Evolutionary conservation across 2,797 vertebrate species (phyloP), one percentile per base, ranked within the genome.

Genomic region (Amphiprion clarkii): DNA sequence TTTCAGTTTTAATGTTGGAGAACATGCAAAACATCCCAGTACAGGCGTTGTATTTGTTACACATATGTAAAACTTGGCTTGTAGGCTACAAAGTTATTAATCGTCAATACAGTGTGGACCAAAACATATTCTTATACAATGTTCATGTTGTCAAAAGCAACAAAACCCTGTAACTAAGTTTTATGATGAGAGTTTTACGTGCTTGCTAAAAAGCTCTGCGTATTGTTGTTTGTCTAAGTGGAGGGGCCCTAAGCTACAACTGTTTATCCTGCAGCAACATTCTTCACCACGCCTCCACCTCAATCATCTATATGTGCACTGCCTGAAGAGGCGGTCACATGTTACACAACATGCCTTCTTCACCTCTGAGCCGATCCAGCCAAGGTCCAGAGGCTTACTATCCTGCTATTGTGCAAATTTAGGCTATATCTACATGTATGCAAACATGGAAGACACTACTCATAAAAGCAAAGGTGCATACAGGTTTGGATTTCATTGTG

Each of bases 211-310:
- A 61, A 64, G 46, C 2, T n/a, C 46, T 49, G 1, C 19, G n/a
- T 13, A 13, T 1, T 55, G 36, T 16, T 51, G 23, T 69, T 76
- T 19, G n/a, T 61, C 52, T 9, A 8, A 29, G 16, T 13, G 57
- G 65, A 61, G 54, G 49, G 53, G 59, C 40, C 74, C 72, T 21
- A 29, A 63, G 61, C 48, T 58, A 46, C 36, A 23, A 56, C 39
- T 67, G 87, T 89, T 91, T 93, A 80, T 89, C 85, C 85, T 78
- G 55, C 6, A 67, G 74, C 44, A 85, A 87, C 91, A 93, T 90
- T 91, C 87, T 82, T 86, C 55, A 19, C 51, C 8, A 2, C 79
- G 67, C 81, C 79, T 72, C 79, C 61, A 56, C 77, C 70, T 53
- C 40, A 79, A 74, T 48, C 42, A 71, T 53, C 74, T 39, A 62